Base-by-base conservation (phyloP, 2,797 vertebrate genomes). In the Onychomys torridus region DNA sequence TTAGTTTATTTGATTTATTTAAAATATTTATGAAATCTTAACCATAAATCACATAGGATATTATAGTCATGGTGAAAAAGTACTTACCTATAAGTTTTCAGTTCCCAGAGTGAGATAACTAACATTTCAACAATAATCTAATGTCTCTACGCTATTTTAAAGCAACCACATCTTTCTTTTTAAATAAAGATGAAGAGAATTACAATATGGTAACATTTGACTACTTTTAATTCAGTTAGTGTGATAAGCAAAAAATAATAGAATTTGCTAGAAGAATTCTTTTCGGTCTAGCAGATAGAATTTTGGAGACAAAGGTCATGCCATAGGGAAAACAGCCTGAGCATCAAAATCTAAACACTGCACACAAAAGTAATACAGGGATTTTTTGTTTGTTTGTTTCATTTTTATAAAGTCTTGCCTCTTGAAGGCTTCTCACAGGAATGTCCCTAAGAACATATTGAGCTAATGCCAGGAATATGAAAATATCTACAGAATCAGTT, bases 1-100 rank as follows among this genome's bases (percentile, higher is more conserved):
- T 85, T 93, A 77, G 43, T 12, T n/a, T 40, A n/a, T 90, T 76
- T 93, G 93, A 85, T 67, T 94, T 57, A 2, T 89, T 65, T 75
- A 76, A 96, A 63, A 55, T 75, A 95, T 43, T 17, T 77, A 69
- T 76, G 43, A 25, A 32, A 85, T 81, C 1, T 11, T 11, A 78
- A 32, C 9, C 14, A 92, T 71, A 88, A 81, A 57, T 77, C 46
- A 63, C 16, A 27, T 79, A 10, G 12, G 6, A 1, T 59, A 75
- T 61, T 61, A 34, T 9, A 65, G 13, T 6, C 1, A 85, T 78
- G 5, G 27, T 32, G 21, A 63, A 1, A 27, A 79, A 73, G 3
- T 49, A 6, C 11, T 52, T 61, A 21, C 16, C 10, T 52, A 23
- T 84, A 61, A 69, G 14, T 52, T 93, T 34, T 91, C 9, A 85